Base-by-base conservation (phyloP, 2,888 invertebrate species). In the Cetonia aurata region DNA sequence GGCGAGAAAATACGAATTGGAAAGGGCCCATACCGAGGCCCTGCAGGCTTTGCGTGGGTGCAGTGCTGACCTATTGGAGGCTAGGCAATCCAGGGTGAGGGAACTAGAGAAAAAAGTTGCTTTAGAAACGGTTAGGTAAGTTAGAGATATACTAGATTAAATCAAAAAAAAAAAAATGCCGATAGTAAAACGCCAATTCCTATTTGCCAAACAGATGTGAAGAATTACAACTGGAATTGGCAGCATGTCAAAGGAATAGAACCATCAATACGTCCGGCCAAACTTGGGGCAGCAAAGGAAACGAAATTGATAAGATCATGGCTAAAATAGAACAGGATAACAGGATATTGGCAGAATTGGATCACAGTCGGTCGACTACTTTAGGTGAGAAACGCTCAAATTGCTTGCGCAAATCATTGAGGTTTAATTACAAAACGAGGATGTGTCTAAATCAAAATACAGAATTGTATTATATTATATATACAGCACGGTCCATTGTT, bases 271-370 rank as follows among this genome's bases (percentile, higher is more conserved):
- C 66, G 46, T 42, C 69, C 41, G 31, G 46, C 44, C 68, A 67
- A 59, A n/a, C 41, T n/a, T 84, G 72, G 77, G 90, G 90, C 74
- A 78, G 79, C 77, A 85, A 85, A 80, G 80, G 82, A 83, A 90
- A 92, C 50, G 96, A 96, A 87, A 96, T 96, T 83, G 96, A 96
- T 85, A 90, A 95, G 81, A 95, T 96, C 84, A 96, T 96, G 94
- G 96, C 96, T 77, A 96, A 96, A 88, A 95, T 96, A 80, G 96
- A 96, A 86, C 96, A 96, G 86, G 92, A 92, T 86, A 93, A 93
- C 86, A 89, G 94, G 79, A 93, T 96, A 80, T 88, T 96, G 81
- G 96, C 96, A 75, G 96, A 96, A 83, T 86, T 96, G 81, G 96
- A 96, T 84, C 94, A 94, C 84, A 91, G 92, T 77, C 89, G 94